These are phyloP conservation scores for Phyllotis vaccarum DNA, from an alignment of 2,797 vertebrate genomes.

Conservation along the genomic window DNA sequence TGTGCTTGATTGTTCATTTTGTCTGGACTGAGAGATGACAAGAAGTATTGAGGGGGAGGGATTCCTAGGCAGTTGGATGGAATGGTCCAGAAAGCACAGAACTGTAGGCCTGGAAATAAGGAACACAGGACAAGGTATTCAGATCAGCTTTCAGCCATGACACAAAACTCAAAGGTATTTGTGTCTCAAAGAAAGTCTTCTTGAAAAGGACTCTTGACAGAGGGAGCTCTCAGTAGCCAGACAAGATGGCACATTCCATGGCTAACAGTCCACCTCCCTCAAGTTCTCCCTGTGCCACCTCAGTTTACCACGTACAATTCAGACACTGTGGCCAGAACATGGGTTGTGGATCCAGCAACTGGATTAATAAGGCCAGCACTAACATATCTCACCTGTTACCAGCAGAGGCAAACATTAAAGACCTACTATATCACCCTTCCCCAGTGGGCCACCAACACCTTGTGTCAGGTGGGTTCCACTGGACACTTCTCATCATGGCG, in stretches of 20 bases:
- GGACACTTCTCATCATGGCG: not conserved
- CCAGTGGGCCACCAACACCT: not conserved
- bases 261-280: not conserved
- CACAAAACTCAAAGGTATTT: not conserved
- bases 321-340: not conserved
- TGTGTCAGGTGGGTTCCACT: not conserved
- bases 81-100: not conserved
- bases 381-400: not conserved
- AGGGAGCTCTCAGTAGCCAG: not conserved
- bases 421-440: not conserved
- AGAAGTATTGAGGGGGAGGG: not conserved
- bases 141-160: not conserved
- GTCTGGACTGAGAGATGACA: not conserved
- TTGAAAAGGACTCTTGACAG: not conserved
- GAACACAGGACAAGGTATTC: not conserved
- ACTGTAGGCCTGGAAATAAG: not conserved
- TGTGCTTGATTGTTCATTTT: not conserved
- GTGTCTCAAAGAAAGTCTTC: constrained; percentile 20
- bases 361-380: not conserved
- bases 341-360: not conserved
- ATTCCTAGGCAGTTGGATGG: not conserved
- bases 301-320: not conserved
- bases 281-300: not conserved
- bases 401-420: not conserved
- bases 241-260: not conserved